Conservation (phyloP, 2,113 vertebrate species). For the Aegithalos caudatus region DNA sequence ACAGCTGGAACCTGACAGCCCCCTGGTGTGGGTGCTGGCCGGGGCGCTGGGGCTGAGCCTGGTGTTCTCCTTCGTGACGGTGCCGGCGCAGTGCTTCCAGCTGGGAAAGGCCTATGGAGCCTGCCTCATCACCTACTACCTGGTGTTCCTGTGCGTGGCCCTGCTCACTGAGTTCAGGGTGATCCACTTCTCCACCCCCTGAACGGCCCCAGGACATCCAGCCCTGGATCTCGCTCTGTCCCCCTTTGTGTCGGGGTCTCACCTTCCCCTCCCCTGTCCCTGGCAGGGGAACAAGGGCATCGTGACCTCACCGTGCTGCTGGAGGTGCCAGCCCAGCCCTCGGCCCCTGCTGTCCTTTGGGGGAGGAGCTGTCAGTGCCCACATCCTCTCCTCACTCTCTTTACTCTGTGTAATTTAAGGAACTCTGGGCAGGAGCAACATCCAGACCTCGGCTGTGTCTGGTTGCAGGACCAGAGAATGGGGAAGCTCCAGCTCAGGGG, state of each 20-base stretch:
- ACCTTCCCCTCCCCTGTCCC: neutral
- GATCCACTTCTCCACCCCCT: conserved; percentile 54
- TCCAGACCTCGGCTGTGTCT: neutral
- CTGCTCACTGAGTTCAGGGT: conserved; percentile 88
- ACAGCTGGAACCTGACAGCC: conserved; percentile 84
- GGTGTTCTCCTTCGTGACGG: conserved; percentile 82
- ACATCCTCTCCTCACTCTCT: neutral
- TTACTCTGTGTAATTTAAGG: neutral
- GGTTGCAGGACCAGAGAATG: neutral
- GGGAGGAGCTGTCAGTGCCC: neutral
- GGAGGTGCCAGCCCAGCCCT: neutral
- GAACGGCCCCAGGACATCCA: neutral
- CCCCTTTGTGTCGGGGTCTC: neutral
- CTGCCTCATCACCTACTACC: conserved; percentile 86
- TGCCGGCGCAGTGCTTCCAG: conserved; percentile 86
- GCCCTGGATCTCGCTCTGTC: neutral
- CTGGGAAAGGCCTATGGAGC: conserved; percentile 75
- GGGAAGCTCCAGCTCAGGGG: neutral
- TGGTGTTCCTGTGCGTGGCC: conserved; percentile 81
- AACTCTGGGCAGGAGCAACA: neutral
- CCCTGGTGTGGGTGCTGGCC: conserved; percentile 88
- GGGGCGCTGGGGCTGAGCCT: conserved; percentile 88
- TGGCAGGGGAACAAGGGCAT: neutral
- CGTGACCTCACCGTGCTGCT: neutral
- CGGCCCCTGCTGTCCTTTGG: neutral